phyloP scores from a whole-genome alignment of 2,888 invertebrate species.

The Pseudococcus viburni region DNA sequence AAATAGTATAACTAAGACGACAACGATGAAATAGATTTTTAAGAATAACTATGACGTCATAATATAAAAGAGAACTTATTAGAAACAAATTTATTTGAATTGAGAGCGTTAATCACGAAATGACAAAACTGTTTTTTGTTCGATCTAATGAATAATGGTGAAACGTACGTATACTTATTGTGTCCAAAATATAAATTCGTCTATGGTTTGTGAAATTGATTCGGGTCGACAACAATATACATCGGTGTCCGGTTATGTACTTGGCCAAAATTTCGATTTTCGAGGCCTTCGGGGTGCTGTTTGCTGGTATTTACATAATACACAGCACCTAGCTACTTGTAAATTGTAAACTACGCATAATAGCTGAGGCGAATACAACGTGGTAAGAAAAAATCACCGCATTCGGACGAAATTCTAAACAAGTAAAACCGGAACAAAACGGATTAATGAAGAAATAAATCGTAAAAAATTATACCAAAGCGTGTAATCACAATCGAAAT shows the following conservation, averaged over 20 bases:
- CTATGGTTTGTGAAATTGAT: conserved; percentile 36
- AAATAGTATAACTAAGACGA: conserved; percentile 1
- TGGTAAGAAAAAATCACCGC: background rate
- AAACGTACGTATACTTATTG: conserved; percentile 28
- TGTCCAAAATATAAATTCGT: conserved; percentile 41
- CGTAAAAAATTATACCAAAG: conserved; percentile 53
- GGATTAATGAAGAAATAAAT: conserved; percentile 63
- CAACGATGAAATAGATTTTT: conserved; percentile 31
- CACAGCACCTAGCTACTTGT: background rate
- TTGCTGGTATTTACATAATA: background rate
- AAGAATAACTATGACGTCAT: conserved; percentile 61
- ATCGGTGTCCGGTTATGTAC: background rate
- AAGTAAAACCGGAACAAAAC: conserved; percentile 63
- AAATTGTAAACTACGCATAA: conserved; percentile 11
- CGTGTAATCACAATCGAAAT: conserved; percentile 60
- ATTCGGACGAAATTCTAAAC: conserved; percentile 25
- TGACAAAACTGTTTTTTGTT: conserved; percentile 62
- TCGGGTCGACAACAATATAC: conserved; percentile 5
- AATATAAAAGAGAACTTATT: conserved; percentile 55
- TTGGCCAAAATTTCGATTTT: conserved; percentile 40
- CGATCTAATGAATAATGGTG: conserved; percentile 61
- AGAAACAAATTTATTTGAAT: conserved; percentile 62
- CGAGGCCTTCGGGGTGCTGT: conserved; percentile 20
- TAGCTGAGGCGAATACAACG: background rate
- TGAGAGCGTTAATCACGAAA: conserved; percentile 63